A percentile compares a stretch with the other conserved stretches of the same genome.
Evolutionary conservation across 2,797 vertebrate genomes (phyloP).

Genomic region (Pyrocephalus nanus): DNA sequence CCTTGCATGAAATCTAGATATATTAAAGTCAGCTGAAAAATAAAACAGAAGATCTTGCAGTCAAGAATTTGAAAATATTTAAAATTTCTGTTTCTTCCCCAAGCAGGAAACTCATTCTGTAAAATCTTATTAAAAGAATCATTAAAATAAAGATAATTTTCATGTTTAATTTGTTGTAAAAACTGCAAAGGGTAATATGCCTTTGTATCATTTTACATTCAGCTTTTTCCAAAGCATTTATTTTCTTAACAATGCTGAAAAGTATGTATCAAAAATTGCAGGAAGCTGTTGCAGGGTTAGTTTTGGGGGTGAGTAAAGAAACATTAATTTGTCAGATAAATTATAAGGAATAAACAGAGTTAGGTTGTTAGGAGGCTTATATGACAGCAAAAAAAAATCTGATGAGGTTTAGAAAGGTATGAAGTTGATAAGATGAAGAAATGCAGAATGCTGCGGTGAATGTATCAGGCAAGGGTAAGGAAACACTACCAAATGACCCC

Average conservation of each 20-base stretch:
- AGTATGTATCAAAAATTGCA: neutral
- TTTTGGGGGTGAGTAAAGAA: neutral
- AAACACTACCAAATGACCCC: neutral
- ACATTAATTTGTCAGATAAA: neutral
- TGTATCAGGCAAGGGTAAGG: neutral
- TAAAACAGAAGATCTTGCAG: neutral
- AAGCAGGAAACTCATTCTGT: neutral
- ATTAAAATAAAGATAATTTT: neutral
- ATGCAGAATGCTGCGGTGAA: neutral
- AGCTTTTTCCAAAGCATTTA: neutral
- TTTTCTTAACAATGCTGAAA: neutral
- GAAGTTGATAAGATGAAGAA: slow-evolving; percentile 2
- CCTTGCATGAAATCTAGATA: neutral
- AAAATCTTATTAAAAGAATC: neutral
- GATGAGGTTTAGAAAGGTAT: neutral
- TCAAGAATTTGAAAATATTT: neutral
- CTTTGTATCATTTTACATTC: neutral
- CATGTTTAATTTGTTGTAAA: neutral
- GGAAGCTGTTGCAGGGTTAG: neutral
- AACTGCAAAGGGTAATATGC: neutral
- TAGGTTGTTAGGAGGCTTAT: neutral
- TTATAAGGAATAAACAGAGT: neutral
- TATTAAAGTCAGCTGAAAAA: slow-evolving; percentile 6
- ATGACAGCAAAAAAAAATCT: neutral
- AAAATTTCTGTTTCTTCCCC: neutral